Percentiles rank a stretch among this genome's conserved stretches.
Evolutionary conservation across 2,797 vertebrate genomes (phyloP).

Genomic region (Tachyglossus aculeatus): DNA sequence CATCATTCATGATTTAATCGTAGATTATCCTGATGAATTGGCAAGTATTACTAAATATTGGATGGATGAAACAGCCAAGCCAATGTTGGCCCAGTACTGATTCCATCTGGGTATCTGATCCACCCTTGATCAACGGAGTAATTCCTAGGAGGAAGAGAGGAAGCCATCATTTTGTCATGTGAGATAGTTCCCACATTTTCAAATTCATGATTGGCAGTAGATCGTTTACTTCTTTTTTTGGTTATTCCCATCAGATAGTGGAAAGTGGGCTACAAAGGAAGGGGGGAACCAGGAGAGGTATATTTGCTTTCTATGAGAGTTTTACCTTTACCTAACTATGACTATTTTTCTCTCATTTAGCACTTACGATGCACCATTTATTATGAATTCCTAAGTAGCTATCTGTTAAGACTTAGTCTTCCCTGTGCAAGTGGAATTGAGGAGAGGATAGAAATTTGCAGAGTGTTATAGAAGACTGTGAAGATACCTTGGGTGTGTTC

Average conservation of each 20-base stretch:
- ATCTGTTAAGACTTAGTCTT: too few relatives aligned
- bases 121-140: neutral
- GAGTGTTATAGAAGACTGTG: too few relatives aligned
- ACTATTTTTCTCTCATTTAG: too few relatives aligned
- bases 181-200: constrained; percentile 3
- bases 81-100: neutral
- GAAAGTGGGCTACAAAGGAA: neutral
- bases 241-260: neutral
- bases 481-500: too few relatives aligned
- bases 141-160: neutral
- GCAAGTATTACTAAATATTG: neutral
- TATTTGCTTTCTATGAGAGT: neutral
- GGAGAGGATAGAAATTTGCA: too few relatives aligned
- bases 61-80: neutral
- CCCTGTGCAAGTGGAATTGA: too few relatives aligned
- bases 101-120: neutral
- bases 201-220: neutral
- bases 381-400: too few relatives aligned
- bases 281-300: too few relatives aligned
- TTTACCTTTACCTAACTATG: neutral
- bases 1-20: neutral
- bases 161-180: neutral
- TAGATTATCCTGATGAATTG: neutral
- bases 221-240: neutral
- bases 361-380: too few relatives aligned